phyloP scores from a whole-genome alignment of 1,140 invertebrate species.

The Zaprionus camerounensis region DNA sequence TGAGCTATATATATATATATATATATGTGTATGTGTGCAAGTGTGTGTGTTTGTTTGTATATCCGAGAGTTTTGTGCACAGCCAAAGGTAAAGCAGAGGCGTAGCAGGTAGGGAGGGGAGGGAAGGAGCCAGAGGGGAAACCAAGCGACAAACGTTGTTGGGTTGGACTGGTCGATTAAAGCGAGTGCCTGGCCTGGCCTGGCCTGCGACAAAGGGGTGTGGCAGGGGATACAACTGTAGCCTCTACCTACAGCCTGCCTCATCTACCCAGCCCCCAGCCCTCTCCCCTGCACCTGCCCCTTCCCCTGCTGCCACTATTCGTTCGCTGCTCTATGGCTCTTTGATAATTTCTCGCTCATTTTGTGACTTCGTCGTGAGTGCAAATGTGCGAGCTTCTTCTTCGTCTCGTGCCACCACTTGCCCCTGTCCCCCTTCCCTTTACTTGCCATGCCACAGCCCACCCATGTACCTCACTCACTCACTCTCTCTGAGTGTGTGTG shows the following conservation, averaged over 20 bases:
- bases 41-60: constrained; percentile 25
- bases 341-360: constrained; percentile 74
- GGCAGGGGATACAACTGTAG: background rate
- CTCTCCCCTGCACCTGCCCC: background rate
- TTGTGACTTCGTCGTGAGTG: constrained; percentile 57
- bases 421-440: background rate
- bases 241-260: background rate
- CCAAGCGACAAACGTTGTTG: constrained; percentile 45
- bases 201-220: background rate
- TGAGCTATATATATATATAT: constrained; percentile 30
- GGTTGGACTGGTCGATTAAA: constrained; percentile 44
- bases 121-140: background rate
- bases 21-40: constrained; percentile 8
- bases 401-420: constrained; percentile 3
- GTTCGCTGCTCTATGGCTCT: constrained; percentile 25
- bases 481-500: background rate
- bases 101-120: background rate
- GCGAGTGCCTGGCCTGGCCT: constrained; percentile 13
- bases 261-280: background rate
- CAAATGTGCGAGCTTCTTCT: constrained; percentile 38
- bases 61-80: constrained; percentile 20
- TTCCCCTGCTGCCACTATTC: background rate
- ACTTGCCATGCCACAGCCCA: constrained; percentile 7
- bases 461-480: constrained; percentile 27
- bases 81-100: background rate